Evolutionary conservation across 1,140 invertebrate species (phyloP), one percentile per base, ranked within the genome.

Genomic region (Caenorhabditis brenneri): DNA sequence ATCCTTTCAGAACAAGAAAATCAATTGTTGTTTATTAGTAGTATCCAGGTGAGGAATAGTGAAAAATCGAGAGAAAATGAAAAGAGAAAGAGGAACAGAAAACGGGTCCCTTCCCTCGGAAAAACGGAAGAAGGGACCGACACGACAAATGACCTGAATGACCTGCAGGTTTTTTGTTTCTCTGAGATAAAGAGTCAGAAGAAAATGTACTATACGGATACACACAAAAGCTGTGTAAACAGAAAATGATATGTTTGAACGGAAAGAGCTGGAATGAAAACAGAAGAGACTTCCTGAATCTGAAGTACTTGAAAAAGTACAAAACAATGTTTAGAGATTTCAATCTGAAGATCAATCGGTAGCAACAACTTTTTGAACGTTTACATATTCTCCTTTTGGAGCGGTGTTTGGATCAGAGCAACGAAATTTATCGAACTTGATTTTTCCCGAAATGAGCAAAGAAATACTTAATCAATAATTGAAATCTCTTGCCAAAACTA

Each of bases 1-100:
- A 4, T 65, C 6, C 16, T 65, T 65, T 65, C 16, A 65, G 33
- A 74, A 65, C 15, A 65, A 10, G 33, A 74, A 74, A 74, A 42
- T 74, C 65, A 42, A 74, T 42, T 22, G 65, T 74, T 74, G 65
- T 39, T 42, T 74, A 74, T 74, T 74, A 74, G 65, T 74, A 74
- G 65, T 74, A 74, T 74, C 19, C 22, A 74, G 65, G 65, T 74
- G 58, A 19, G 36, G 31, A 19, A 29, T 58, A 10, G 22, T 15
- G 53, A n/a, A 58, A 27, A 29, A 27, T 24, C 4, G 16, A 42
- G 65, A 24, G 36, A 74, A 24, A 42, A 74, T 24, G 9, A 42
- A 12, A 22, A 19, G 29, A 15, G 42, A 42, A 15, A 39, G 60
- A 65, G 36, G 15, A 36, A 74, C 42, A 3, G 12, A 7, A 15